These are phyloP conservation scores for Macrostomum cliftonense DNA, from an alignment of 2,888 invertebrate genomes.

Conservation along the genomic window DNA sequence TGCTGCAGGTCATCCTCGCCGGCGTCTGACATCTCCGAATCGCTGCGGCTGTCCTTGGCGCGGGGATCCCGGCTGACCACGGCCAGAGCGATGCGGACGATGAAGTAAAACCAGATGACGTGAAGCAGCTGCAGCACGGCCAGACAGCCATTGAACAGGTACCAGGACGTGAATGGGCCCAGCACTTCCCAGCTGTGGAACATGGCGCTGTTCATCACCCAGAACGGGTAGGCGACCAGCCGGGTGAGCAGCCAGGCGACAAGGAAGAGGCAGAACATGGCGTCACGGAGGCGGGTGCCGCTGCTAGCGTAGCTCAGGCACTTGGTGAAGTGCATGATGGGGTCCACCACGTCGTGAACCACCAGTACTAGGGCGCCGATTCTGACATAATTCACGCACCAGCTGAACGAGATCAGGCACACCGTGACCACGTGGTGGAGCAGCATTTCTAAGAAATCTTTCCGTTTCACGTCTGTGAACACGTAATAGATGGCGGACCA, in stretches of 20 bases:
- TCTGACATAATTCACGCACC: constrained; percentile 73
- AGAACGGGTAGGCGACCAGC: constrained; percentile 64
- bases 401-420: constrained; percentile 68
- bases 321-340: too few species aligned
- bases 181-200: constrained; percentile 42
- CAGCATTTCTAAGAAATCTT: constrained; percentile 85
- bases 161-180: constrained; percentile 18
- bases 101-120: constrained; percentile 39
- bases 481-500: constrained; percentile 52
- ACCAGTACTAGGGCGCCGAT: constrained; percentile 63
- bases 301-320: too few species aligned
- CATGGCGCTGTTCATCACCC: constrained; percentile 55
- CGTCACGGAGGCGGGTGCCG: constrained; percentile 47
- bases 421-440: constrained; percentile 86
- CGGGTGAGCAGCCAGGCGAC: constrained; percentile 76
- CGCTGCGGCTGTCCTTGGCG: too few species aligned
- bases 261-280: constrained; percentile 67
- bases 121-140: constrained; percentile 23
- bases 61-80: too few species aligned
- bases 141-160: constrained; percentile 25
- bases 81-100: constrained; percentile 55
- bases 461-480: constrained; percentile 54
- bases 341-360: constrained; percentile 40
- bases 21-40: too few species aligned
- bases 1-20: too few species aligned